Evolutionary conservation across 2,113 vertebrate species (phyloP), one percentile per base, ranked within the genome.

Genomic region (Cardinalis cardinalis): DNA sequence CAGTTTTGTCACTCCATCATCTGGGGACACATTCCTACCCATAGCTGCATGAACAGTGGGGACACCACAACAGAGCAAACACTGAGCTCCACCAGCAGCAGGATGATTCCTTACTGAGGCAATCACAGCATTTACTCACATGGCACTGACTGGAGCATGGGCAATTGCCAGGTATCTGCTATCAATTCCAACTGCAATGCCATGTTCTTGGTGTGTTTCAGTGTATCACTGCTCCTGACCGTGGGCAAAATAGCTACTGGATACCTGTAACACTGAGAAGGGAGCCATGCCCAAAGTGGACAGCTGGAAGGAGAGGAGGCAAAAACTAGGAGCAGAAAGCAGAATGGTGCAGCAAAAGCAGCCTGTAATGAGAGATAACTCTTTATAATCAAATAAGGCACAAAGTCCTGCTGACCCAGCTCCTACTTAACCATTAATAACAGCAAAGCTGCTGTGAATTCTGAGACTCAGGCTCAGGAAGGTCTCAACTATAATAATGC

Each of bases 401-500:
- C 43, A 55, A 76, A 71, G 31, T 14, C 29, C 43, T 18, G 3
- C 52, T 88, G 34, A 41, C 15, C 43, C 58, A 51, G 3, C 21
- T 49, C 40, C 32, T 28, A 41, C 21, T n/a, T 34, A 73, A n/a
- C 34, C 0, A 0, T 10, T 79, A 46, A 23, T 36, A 36, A 36
- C 7, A 14, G 5, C 5, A 32, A 51, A 66, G 32, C 29, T 60
- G 44, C 5, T 58, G 31, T 18, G 10, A 61, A 78, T 74, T 53
- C 49, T 41, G 23, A 44, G 40, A 53, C 36, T 53, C 23, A 20
- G n/a, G 38, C 20, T 70, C 92, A 81, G 41, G 24, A 80, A 64
- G 24, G n/a, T 21, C 29, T 84, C 36, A 70, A 1, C 18, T 48
- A 1, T 2, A 73, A 32, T 1, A 7, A 3, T 3, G 7, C 18